Percentiles rank a stretch among this genome's conserved stretches.
Evolutionary conservation across 2,113 vertebrate genomes (phyloP).

Genomic region (Hypocryptadius cinnamomeus): DNA sequence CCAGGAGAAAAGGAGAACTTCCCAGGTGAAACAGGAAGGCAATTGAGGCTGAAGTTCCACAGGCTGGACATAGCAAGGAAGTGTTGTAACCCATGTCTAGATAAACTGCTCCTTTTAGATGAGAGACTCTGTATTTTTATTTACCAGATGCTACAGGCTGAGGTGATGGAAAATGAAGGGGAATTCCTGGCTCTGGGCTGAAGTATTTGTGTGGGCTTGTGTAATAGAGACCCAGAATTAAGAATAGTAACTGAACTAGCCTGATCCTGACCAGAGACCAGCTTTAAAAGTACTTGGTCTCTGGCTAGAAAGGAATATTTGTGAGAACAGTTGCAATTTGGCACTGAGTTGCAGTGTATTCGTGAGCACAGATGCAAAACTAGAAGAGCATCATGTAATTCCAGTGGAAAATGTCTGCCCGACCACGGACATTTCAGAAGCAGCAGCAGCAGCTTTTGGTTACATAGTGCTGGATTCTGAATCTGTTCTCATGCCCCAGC

Average conservation of each 20-base stretch:
- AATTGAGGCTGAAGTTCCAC: neutral
- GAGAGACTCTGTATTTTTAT: neutral
- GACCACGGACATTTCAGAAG: neutral
- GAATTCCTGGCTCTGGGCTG: neutral
- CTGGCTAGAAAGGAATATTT: neutral
- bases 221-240: neutral
- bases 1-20: neutral
- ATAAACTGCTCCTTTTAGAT: neutral
- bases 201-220: neutral
- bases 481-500: rapidly evolving
- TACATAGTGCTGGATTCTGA: rapidly evolving
- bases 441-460: neutral
- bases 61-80: neutral
- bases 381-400: neutral
- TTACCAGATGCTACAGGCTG: neutral
- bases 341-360: neutral
- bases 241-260: neutral
- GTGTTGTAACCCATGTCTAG: neutral
- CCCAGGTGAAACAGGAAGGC: neutral
- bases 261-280: neutral
- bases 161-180: neutral
- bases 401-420: neutral
- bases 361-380: neutral
- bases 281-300: neutral
- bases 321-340: neutral